A percentile compares a stretch with the other conserved stretches of the same genome.
Evolutionary conservation across 2,113 vertebrate species (phyloP).

Genomic region (Thalassarche chlororhynchos): DNA sequence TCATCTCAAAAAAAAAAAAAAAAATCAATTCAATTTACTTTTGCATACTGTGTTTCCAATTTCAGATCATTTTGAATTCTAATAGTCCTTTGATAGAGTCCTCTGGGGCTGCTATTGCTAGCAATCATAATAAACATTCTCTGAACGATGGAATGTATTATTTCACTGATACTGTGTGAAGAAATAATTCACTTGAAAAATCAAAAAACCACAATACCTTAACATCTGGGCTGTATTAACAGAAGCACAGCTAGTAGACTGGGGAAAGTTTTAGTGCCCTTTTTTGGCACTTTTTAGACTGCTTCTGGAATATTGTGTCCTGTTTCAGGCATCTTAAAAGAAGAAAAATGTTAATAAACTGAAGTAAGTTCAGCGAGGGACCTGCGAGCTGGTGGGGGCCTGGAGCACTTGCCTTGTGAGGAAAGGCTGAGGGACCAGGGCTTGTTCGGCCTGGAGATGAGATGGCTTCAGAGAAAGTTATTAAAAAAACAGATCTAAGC

Average conservation of each 20-base stretch:
- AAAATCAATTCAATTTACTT: background rate
- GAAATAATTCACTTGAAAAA: background rate
- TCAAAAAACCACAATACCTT: background rate
- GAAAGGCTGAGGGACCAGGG: background rate
- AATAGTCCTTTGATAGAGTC: background rate
- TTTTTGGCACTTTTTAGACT: background rate
- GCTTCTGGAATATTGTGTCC: background rate
- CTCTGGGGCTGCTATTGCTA: background rate
- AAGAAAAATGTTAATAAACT: background rate
- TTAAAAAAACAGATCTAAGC: background rate
- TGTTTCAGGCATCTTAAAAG: background rate
- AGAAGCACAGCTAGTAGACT: background rate
- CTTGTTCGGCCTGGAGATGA: background rate
- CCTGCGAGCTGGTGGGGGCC: rapidly evolving
- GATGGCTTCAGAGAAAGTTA: background rate
- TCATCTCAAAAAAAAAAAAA: background rate
- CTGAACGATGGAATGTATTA: background rate
- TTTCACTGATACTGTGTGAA: background rate
- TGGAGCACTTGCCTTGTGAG: background rate
- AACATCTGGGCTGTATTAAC: background rate
- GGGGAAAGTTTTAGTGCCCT: background rate
- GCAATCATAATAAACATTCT: background rate
- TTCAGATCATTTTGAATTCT: background rate
- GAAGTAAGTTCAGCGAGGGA: background rate
- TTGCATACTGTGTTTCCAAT: background rate